Evolutionary conservation across 35 echinoderm and acorn worm species (phyloP), one percentile per base, ranked within the genome.

Genomic region (Lytechinus variegatus): DNA sequence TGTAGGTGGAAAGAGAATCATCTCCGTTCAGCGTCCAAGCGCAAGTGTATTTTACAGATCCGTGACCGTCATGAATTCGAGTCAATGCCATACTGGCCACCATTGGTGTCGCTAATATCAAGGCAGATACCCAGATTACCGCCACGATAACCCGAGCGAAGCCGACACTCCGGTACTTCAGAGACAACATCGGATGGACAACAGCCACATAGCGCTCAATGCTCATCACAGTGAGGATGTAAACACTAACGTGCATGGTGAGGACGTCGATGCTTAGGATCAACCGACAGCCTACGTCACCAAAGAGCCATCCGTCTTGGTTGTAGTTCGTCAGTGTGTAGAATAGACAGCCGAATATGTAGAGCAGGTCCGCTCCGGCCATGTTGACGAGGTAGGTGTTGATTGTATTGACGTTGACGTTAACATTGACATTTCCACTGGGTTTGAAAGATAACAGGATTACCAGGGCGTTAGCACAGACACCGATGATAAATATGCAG

Each of bases 141-240:
- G 60, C 95, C 54, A 95, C 96, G 55, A 99, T 92, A 19, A 94
- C 54, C 2, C 96, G 94, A 54, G 98, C 96, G 29, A 95, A 95
- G 27, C 93, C 87, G 8, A 95, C 61, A 58, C 96, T 97, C 0
- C 98, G 98, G 58, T 97, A 99, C 54, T 94, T 72, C 1, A 96
- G 86, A 10, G 98, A 99, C 87, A 97, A 54, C 61, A 99, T 99
- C 8, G 98, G 98, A 24, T 96, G 95, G 5, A 97, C 98, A 1
- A 99, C 96, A 12, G 98, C 98, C 3, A 99, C 96, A 53, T 97
- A 99, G 4, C 98, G 91, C 86, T 99, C 98, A 21, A 99, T 91
- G 66, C 98, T 99, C 98, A 99, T 99, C 5, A 97, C 86, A 0
- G 96, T 91, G 16, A 99, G 87, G 53, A 97, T 99, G 87, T 97